phyloP scores from a whole-genome alignment of 92 coral and sea anemone genomes.

The Phenganax marumi region DNA sequence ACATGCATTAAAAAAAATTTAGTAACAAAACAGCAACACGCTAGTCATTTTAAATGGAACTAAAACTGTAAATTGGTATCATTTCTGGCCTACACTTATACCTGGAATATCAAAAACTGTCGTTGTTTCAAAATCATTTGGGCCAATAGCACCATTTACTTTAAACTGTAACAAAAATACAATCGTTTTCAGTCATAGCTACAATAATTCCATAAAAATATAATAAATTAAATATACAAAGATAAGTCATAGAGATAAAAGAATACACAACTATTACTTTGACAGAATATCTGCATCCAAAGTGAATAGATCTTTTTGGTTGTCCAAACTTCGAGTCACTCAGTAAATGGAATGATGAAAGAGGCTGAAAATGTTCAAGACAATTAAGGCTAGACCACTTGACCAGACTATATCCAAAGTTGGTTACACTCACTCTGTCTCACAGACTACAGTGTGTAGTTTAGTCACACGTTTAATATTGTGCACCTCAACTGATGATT shows the following conservation, averaged over 20 bases:
- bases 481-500: no score
- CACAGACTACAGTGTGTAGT: no score
- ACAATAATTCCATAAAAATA: background rate
- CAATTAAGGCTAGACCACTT: no score
- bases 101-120: slow-evolving; percentile 27
- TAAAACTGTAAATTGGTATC: no score
- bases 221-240: background rate
- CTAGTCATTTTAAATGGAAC: no score
- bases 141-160: background rate
- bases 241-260: background rate
- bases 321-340: background rate
- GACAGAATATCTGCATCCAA: slow-evolving; percentile 24
- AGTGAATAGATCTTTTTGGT: slow-evolving; percentile 17
- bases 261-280: background rate
- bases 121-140: slow-evolving; percentile 24
- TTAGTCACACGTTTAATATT: no score
- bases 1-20: no score
- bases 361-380: background rate
- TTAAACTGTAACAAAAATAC: slow-evolving; percentile 2
- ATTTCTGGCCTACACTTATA: background rate
- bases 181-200: background rate
- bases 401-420: no score
- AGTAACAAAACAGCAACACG: no score
- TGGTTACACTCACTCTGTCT: no score
- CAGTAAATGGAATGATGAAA: slow-evolving; percentile 2